phyloP scores from a whole-genome alignment of 2,888 invertebrate species.

The Nomada ruficornis region DNA sequence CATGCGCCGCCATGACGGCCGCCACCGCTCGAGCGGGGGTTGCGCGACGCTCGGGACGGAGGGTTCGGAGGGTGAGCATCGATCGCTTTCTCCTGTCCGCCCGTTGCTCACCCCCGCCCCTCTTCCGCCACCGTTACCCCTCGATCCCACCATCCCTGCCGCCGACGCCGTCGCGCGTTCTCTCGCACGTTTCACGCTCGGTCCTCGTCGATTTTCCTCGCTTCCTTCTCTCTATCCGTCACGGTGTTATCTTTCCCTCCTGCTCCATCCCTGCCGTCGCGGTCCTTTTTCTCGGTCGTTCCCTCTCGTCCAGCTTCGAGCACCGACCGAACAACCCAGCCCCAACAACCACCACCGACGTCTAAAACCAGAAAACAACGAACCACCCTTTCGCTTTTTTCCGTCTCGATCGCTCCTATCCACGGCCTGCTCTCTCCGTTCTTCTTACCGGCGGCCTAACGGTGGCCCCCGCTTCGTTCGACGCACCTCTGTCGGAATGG shows the following conservation, averaged over 20 bases:
- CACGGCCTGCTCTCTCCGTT: not conserved
- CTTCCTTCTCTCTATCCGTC: conserved; percentile 60
- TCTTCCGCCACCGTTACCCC: conserved; percentile 65
- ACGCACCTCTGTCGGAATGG: no score
- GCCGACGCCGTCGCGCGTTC: conserved; percentile 56
- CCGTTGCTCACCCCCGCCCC: conserved; percentile 78
- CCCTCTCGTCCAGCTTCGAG: conserved; percentile 39
- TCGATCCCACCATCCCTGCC: conserved; percentile 36
- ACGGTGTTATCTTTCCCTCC: conserved; percentile 49
- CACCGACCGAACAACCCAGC: conserved; percentile 63
- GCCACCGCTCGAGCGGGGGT: conserved; percentile 78
- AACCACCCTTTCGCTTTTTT: conserved; percentile 34
- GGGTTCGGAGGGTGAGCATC: conserved; percentile 85
- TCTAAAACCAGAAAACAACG: conserved; percentile 72
- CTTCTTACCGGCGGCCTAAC: not conserved
- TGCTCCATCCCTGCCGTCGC: conserved; percentile 46
- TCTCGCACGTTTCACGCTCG: conserved; percentile 28
- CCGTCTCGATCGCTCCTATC: conserved; percentile 51
- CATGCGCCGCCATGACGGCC: conserved; percentile 87
- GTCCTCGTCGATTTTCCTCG: conserved; percentile 61
- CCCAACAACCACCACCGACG: conserved; percentile 62
- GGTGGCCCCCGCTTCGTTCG: no score
- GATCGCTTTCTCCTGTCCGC: conserved; percentile 84
- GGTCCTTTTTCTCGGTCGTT: conserved; percentile 54
- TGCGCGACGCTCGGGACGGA: conserved; percentile 75